These are phyloP conservation scores for Cardiocondyla obscurior DNA, from an alignment of 1,140 invertebrate genomes.

Conservation along the genomic window DNA sequence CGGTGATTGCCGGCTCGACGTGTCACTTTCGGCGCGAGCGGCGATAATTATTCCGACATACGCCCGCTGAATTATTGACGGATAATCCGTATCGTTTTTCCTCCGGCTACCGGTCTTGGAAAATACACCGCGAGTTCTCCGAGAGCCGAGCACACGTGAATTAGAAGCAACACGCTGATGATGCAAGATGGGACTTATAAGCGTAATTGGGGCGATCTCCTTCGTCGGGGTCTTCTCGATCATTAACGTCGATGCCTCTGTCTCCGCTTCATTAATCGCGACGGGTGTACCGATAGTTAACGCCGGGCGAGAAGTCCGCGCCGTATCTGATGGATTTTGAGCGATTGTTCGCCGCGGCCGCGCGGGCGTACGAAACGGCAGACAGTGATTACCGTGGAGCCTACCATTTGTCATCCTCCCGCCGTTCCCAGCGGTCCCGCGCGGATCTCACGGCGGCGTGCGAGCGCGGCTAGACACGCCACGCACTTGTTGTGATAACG, in stretches of 20 bases:
- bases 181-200: slow-evolving; percentile 33
- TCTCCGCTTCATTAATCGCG: slow-evolving; percentile 23
- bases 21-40: slow-evolving; percentile 27
- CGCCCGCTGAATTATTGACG: slow-evolving; percentile 25
- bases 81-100: slow-evolving; percentile 42
- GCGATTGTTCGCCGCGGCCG: background rate
- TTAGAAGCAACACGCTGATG: slow-evolving; percentile 18
- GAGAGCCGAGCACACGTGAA: too few species aligned
- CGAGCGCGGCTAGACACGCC: background rate
- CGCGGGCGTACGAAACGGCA: slow-evolving; percentile 15
- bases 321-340: background rate
- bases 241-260: slow-evolving; percentile 2
- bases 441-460: background rate
- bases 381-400: slow-evolving; percentile 13
- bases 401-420: slow-evolving; percentile 48
- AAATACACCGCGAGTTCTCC: too few species aligned
- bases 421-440: background rate
- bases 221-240: background rate
- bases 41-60: slow-evolving; percentile 44
- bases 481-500: slow-evolving; percentile 4
- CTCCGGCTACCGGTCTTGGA: too few species aligned
- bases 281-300: background rate
- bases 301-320: background rate
- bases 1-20: slow-evolving; percentile 42
- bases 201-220: slow-evolving; percentile 36